Evolutionary conservation across 2,888 invertebrate species (phyloP).

Genomic region (Erebia palarica): DNA sequence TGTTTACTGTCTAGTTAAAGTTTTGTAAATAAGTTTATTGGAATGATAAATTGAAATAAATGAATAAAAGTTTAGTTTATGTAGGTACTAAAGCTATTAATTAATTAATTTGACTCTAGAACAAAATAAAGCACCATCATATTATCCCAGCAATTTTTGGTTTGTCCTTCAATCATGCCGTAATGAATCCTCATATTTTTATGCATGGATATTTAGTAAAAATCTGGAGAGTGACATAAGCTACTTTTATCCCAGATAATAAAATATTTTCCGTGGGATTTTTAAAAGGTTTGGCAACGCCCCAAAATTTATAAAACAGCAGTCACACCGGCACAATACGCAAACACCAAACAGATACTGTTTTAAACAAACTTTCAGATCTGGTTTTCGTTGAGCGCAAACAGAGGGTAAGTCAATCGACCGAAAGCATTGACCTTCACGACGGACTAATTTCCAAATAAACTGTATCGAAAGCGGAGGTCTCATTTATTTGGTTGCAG

Average conservation of each 20-base stretch:
- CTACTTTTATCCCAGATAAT: too few relatives aligned
- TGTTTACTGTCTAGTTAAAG: constrained; percentile 11
- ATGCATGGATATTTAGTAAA: too few relatives aligned
- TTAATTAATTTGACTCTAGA: too few relatives aligned
- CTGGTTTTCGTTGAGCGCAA: constrained; percentile 68
- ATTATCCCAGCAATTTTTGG: too few relatives aligned
- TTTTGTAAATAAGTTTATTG: background rate
- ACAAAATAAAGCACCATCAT: too few relatives aligned
- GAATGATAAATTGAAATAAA: background rate
- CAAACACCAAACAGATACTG: constrained; percentile 56
- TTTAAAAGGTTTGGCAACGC: constrained; percentile 3
- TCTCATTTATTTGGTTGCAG: constrained; percentile 51
- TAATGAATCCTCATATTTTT: too few relatives aligned
- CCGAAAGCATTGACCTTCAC: constrained; percentile 25
- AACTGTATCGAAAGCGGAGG: constrained; percentile 37
- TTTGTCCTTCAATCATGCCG: too few relatives aligned
- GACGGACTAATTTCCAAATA: constrained; percentile 10
- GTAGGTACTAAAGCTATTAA: too few relatives aligned
- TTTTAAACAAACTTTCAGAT: constrained; percentile 70
- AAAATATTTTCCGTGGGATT: too few relatives aligned
- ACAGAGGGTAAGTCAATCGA: constrained; percentile 53
- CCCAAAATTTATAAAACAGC: constrained; percentile 49
- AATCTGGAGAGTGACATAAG: too few relatives aligned
- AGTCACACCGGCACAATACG: constrained; percentile 54
- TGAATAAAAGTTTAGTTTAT: too few relatives aligned